Evolutionary conservation across 2,797 vertebrate genomes (phyloP).

Genomic region (Lithobates sylvaticus): DNA sequence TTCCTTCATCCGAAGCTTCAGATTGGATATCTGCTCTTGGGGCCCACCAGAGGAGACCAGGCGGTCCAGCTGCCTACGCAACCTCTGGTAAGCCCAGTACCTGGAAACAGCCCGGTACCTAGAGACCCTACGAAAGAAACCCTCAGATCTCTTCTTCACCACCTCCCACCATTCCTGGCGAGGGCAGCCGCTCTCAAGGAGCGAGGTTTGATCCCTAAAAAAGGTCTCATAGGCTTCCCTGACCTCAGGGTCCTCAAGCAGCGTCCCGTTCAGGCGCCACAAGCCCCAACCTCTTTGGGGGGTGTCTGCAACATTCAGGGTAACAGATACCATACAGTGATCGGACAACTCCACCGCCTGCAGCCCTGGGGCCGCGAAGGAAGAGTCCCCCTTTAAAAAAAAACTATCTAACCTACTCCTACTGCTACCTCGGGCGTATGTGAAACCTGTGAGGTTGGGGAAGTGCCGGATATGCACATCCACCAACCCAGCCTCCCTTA

Average conservation of each 20-base stretch:
- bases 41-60: too few species aligned
- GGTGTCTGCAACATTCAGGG: neutral
- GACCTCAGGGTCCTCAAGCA: neutral
- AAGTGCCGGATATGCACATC: neutral
- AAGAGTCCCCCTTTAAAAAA: neutral
- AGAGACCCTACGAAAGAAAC: too few species aligned
- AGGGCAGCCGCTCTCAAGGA: neutral
- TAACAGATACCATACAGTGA: neutral
- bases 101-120: too few species aligned
- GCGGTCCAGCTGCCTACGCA: too few species aligned
- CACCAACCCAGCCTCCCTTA: neutral
- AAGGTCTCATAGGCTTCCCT: neutral
- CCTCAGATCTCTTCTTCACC: too few species aligned
- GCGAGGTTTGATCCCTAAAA: accelerated
- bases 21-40: too few species aligned
- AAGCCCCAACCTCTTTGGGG: neutral
- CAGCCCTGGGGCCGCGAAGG: neutral
- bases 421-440: too few species aligned
- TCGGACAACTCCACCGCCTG: neutral
- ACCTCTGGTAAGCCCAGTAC: too few species aligned
- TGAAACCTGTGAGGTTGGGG: neutral
- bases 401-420: neutral
- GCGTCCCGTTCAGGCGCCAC: neutral
- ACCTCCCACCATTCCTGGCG: too few species aligned
- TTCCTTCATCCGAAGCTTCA: too few species aligned